phyloP scores from a whole-genome alignment of 1,140 invertebrate genomes.

The Ephestia elutella region DNA sequence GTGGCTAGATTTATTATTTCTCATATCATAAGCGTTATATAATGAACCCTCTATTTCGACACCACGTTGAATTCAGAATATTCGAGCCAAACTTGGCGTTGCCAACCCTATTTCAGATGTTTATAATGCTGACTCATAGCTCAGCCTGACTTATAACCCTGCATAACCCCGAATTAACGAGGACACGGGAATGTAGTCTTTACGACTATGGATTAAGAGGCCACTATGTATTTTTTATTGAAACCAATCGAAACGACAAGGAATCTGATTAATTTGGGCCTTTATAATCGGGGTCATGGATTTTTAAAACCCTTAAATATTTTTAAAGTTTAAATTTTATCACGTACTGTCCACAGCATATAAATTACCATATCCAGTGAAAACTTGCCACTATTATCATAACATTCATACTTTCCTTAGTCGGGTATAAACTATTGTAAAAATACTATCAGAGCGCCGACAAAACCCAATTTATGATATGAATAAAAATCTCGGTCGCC shows the following conservation, averaged over 20 bases:
- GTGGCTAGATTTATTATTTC: too few species aligned
- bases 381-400: too few species aligned
- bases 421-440: too few species aligned
- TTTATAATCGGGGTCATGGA: not conserved
- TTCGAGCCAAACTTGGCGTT: not conserved
- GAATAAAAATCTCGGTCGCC: too few species aligned
- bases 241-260: slow-evolving; percentile 31
- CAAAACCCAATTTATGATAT: too few species aligned
- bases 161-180: slow-evolving; percentile 3
- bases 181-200: not conserved
- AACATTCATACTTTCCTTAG: too few species aligned
- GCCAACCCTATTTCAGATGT: slow-evolving; percentile 1
- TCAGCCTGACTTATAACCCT: slow-evolving; percentile 4
- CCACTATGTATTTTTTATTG: not conserved
- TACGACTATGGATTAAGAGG: not conserved
- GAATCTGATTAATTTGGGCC: slow-evolving; percentile 14
- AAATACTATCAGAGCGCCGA: too few species aligned
- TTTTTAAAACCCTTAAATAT: not conserved
- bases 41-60: too few species aligned
- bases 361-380: too few species aligned
- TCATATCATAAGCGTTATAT: too few species aligned
- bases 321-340: not conserved
- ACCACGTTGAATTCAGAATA: not conserved
- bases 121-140: slow-evolving; percentile 2
- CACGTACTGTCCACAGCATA: too few species aligned